Percentiles rank a stretch among this genome's conserved stretches.
Conservation (phyloP, 2,888 invertebrate genomes). For the Callinectes sapidus region DNA sequence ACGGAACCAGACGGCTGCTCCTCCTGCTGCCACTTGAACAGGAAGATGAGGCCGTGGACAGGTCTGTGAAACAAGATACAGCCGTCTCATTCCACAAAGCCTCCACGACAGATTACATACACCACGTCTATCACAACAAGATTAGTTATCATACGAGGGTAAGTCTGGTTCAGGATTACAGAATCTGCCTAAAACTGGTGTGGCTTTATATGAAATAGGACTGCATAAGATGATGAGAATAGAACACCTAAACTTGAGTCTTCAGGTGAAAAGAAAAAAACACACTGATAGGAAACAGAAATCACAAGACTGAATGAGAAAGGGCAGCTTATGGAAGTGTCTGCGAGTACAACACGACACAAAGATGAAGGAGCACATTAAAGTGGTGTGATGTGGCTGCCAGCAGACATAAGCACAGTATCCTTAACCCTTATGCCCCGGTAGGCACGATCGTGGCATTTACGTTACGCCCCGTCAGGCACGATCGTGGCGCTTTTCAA, state of each 20-base stretch:
- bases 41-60: conserved; percentile 97
- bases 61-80: conserved; percentile 81
- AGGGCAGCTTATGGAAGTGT: no score
- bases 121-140: neutral
- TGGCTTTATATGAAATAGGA: neutral
- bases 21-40: conserved; percentile 90
- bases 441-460: no score
- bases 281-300: neutral
- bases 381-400: no score
- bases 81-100: neutral
- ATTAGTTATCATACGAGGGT: neutral
- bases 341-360: neutral
- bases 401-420: no score
- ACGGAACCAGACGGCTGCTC: conserved; percentile 81
- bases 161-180: neutral
- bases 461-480: no score
- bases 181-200: neutral
- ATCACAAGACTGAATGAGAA: no score
- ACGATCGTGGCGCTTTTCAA: no score
- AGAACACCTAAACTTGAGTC: neutral
- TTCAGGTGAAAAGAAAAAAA: neutral
- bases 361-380: neutral
- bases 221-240: neutral
- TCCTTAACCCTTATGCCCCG: no score
- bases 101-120: neutral